A percentile compares a stretch with the other conserved stretches of the same genome.
phyloP scores from a whole-genome alignment of 2,797 vertebrate genomes.

The Lithobates pipiens region DNA sequence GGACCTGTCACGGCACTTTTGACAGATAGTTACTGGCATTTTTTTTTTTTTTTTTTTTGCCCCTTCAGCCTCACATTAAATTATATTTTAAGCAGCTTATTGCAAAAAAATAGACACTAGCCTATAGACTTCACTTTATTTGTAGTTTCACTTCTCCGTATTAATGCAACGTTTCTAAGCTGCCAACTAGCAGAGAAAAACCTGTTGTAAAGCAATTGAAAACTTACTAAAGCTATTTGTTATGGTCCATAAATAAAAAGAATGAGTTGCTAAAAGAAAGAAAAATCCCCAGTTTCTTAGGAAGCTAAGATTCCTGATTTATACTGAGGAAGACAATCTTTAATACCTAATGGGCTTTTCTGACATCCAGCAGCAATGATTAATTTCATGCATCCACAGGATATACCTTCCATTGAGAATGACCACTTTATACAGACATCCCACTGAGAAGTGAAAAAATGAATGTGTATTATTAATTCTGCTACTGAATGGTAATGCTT shows the following conservation, averaged over 20 bases:
- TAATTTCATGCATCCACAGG: slow-evolving; percentile 56
- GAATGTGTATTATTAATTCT: slow-evolving; percentile 59
- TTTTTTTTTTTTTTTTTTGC: not conserved
- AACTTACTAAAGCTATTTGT: slow-evolving; percentile 35
- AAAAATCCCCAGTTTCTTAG: not conserved
- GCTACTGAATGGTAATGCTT: slow-evolving; percentile 57
- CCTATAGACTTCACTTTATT: not conserved
- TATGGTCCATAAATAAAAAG: slow-evolving; percentile 4
- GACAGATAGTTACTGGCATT: slow-evolving; percentile 64
- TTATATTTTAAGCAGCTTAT: not conserved
- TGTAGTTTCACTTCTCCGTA: not conserved
- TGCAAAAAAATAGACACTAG: not conserved
- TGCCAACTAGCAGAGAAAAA: slow-evolving; percentile 24
- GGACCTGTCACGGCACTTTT: slow-evolving; percentile 67
- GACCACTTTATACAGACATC: slow-evolving; percentile 50
- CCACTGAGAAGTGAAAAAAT: slow-evolving; percentile 55
- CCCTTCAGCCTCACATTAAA: not conserved
- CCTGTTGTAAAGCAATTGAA: not conserved
- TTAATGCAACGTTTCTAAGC: not conserved
- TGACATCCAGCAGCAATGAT: slow-evolving; percentile 44
- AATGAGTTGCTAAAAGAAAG: not conserved
- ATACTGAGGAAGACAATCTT: slow-evolving; percentile 28
- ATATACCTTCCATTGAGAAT: slow-evolving; percentile 52
- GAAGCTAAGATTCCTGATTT: slow-evolving; percentile 11
- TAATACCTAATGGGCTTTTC: slow-evolving; percentile 42